Evolutionary conservation across 2,797 vertebrate species (phyloP).

Genomic region (Heliangelus exortis): DNA sequence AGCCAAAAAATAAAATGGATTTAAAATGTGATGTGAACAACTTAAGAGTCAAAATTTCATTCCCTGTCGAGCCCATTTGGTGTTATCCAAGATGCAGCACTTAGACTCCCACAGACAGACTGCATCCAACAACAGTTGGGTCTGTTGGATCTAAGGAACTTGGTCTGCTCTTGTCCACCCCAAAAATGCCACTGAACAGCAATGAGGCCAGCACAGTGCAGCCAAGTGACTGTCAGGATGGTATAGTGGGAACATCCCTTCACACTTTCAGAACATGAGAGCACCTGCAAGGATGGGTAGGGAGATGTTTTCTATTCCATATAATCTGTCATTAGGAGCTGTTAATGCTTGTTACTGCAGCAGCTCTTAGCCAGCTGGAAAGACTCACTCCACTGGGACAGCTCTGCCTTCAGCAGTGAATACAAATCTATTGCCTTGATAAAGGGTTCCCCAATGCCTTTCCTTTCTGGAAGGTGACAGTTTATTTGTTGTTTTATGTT

Average conservation of each 20-base stretch:
- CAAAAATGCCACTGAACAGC: neutral
- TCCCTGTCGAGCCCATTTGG: neutral
- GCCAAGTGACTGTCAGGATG: neutral
- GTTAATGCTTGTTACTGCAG: neutral
- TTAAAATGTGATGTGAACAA: neutral
- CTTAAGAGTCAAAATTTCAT: neutral
- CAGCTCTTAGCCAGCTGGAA: neutral
- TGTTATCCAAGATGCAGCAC: neutral
- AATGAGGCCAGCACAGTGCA: accelerated
- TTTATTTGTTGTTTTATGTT: neutral
- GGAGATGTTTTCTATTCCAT: neutral
- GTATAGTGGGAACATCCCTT: neutral
- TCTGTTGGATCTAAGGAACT: neutral
- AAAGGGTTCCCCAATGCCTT: neutral
- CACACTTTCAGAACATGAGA: neutral
- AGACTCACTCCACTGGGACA: neutral
- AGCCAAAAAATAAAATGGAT: neutral
- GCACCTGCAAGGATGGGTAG: neutral
- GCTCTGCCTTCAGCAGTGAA: neutral
- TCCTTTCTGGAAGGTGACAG: neutral
- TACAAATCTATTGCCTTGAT: neutral
- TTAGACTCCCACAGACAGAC: neutral
- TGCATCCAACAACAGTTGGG: neutral
- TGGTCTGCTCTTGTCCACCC: neutral
- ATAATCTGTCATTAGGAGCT: conserved; percentile 11